Evolutionary conservation across 2,888 invertebrate species (phyloP).

Genomic region (Zaprionus obscuricornis): DNA sequence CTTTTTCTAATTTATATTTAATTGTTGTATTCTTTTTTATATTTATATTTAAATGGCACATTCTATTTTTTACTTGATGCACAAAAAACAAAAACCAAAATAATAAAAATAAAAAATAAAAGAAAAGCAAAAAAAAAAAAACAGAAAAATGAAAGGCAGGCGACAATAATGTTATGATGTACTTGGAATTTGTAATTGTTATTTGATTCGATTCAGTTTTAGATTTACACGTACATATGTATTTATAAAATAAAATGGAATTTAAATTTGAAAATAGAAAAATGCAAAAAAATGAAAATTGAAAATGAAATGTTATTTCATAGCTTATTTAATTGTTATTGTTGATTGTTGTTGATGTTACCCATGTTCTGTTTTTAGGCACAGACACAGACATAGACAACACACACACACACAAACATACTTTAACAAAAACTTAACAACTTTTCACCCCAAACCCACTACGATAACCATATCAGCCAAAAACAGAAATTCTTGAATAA

Average conservation of each 20-base stretch:
- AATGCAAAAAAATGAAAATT: too few species aligned
- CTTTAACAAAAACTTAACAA: too few species aligned
- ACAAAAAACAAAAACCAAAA: constrained; percentile 27
- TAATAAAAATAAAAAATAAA: neutral
- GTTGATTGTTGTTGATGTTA: constrained; percentile 62
- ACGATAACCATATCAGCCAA: constrained; percentile 35
- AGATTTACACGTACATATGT: too few species aligned
- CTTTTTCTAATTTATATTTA: constrained; percentile 6
- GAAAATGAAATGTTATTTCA: constrained; percentile 33
- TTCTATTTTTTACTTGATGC: constrained; percentile 33
- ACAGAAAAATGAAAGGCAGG: constrained; percentile 42
- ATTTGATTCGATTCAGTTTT: constrained; percentile 47
- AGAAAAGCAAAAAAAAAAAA: constrained; percentile 25
- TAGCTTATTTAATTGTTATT: constrained; percentile 54
- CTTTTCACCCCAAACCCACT: neutral
- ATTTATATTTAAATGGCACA: constrained; percentile 40
- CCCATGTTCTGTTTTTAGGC: constrained; percentile 15
- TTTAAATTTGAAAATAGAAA: too few species aligned
- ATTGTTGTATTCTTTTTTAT: constrained; percentile 22
- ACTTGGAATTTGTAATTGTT: constrained; percentile 59
- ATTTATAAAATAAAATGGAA: constrained; percentile 5
- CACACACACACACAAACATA: constrained; percentile 2
- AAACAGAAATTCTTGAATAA: neutral
- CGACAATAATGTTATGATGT: constrained; percentile 67
- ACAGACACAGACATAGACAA: neutral